phyloP scores from a whole-genome alignment of 2,888 invertebrate species.

The Troides helena region DNA sequence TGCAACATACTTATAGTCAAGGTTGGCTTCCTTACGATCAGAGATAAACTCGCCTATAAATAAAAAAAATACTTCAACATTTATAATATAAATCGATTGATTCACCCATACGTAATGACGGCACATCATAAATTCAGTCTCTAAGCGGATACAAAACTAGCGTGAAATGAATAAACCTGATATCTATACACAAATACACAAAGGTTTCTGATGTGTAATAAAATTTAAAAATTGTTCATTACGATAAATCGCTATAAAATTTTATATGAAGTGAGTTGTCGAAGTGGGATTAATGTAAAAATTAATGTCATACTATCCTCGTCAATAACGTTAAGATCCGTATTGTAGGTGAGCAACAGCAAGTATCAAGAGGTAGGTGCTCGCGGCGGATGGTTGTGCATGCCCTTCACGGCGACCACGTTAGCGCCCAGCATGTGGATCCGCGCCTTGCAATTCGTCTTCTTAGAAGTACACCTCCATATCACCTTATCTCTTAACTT shows the following conservation, averaged over 20 bases:
- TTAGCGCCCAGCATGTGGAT: conserved; percentile 74
- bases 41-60: neutral
- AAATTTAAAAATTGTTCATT: no score
- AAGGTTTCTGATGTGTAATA: no score
- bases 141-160: neutral
- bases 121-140: neutral
- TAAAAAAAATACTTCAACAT: neutral
- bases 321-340: neutral
- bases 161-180: neutral
- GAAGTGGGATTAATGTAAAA: neutral
- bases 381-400: conserved; percentile 76
- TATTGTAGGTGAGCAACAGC: conserved; percentile 31
- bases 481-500: conserved; percentile 76
- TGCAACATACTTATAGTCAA: neutral
- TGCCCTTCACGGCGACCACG: conserved; percentile 75
- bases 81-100: neutral
- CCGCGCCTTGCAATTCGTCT: conserved; percentile 76
- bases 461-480: conserved; percentile 78
- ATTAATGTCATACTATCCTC: neutral
- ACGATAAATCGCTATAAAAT: no score
- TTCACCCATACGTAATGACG: neutral
- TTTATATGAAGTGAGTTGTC: neutral
- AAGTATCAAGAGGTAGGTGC: conserved; percentile 51
- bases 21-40: neutral
- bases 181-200: neutral